Conservation (phyloP, 2,113 vertebrate species). For the Chaenogobius annularis region DNA sequence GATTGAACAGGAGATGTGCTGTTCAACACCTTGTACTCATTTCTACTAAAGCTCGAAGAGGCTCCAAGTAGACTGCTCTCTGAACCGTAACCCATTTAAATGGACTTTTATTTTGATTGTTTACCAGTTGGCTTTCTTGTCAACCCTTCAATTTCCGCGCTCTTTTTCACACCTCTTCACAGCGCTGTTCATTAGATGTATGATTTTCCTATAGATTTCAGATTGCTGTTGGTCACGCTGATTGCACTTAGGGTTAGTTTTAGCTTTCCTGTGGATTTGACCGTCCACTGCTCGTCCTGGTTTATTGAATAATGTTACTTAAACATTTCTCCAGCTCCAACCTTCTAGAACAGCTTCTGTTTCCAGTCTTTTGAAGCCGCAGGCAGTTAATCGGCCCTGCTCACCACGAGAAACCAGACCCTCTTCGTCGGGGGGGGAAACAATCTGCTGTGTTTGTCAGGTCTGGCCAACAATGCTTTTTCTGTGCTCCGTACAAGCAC, state of each 20-base stretch:
- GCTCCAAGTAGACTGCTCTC: slow-evolving; percentile 41
- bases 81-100: slow-evolving; percentile 33
- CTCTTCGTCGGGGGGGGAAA: slow-evolving; percentile 73
- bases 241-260: slow-evolving; percentile 17
- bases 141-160: slow-evolving; percentile 3
- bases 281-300: slow-evolving; percentile 12
- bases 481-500: slow-evolving; percentile 43
- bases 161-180: slow-evolving; percentile 13
- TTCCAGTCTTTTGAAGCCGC: slow-evolving; percentile 70
- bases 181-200: slow-evolving; percentile 12
- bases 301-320: slow-evolving; percentile 54
- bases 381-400: slow-evolving; percentile 63
- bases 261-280: not conserved
- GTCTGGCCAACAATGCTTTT: slow-evolving; percentile 62
- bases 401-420: slow-evolving; percentile 72
- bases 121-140: slow-evolving; percentile 18
- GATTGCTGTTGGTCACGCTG: slow-evolving; percentile 14
- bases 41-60: slow-evolving; percentile 27
- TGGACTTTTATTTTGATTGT: slow-evolving; percentile 24
- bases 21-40: slow-evolving; percentile 32
- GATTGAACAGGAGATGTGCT: slow-evolving; percentile 46
- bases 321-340: slow-evolving; percentile 48
- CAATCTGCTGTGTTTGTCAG: slow-evolving; percentile 68
- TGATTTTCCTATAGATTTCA: slow-evolving; percentile 44
- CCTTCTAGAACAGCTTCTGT: slow-evolving; percentile 58